phyloP scores from a whole-genome alignment of 1,140 invertebrate species.

The Halyomorpha halys region DNA sequence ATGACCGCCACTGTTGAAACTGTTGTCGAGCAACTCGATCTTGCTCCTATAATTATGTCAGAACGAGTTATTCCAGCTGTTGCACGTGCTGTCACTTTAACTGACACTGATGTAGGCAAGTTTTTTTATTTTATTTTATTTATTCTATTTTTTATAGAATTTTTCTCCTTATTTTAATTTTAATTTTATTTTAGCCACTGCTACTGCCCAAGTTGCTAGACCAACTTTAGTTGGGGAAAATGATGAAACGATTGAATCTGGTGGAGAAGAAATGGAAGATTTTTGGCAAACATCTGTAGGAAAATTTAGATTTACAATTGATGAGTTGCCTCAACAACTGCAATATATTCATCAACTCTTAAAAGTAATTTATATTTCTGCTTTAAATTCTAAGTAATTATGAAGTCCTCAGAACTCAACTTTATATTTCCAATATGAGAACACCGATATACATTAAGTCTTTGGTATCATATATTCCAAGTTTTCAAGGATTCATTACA shows the following conservation, averaged over 20 bases:
- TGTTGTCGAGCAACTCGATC: conserved; percentile 75
- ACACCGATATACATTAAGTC: no score
- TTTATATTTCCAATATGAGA: no score
- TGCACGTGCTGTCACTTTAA: conserved; percentile 76
- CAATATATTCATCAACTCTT: conserved; percentile 86
- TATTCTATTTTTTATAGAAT: background rate
- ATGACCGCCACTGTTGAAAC: conserved; percentile 89
- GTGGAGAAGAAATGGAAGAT: conserved; percentile 60
- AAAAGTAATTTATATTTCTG: conserved; percentile 46
- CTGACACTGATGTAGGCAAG: conserved; percentile 75
- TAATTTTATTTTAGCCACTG: conserved; percentile 40
- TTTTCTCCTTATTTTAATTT: background rate
- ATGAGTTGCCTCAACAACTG: conserved; percentile 83
- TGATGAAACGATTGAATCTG: conserved; percentile 51
- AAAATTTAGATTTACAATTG: conserved; percentile 81
- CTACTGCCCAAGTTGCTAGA: conserved; percentile 52
- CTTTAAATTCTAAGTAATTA: no score
- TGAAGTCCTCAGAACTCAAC: no score
- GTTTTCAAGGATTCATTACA: no score
- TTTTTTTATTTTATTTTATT: conserved; percentile 24
- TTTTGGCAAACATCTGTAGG: conserved; percentile 88
- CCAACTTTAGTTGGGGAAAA: conserved; percentile 56
- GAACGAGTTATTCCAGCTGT: conserved; percentile 68
- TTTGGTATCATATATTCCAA: no score
- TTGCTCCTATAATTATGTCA: conserved; percentile 69